These are phyloP conservation scores for Drosophila paulistorum DNA, from an alignment of 1,140 invertebrate genomes.

Conservation along the genomic window DNA sequence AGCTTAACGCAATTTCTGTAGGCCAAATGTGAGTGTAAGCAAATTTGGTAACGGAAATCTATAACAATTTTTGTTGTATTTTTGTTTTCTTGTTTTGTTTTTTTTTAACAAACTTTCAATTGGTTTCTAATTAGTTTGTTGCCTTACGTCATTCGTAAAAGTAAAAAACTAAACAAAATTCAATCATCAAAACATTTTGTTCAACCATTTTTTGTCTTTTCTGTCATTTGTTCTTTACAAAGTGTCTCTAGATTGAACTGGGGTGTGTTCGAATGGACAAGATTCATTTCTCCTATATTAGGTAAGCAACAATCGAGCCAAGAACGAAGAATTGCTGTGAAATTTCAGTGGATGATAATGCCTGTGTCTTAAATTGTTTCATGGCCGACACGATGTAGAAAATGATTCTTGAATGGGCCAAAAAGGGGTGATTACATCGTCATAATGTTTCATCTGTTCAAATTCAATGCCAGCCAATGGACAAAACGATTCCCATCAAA, in stretches of 20 bases:
- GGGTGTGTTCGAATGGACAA: not conserved
- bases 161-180: not conserved
- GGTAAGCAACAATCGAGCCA: no score
- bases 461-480: no score
- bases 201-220: not conserved
- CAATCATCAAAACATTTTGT: not conserved
- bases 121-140: slow-evolving; percentile 39
- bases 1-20: not conserved
- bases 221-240: not conserved
- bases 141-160: slow-evolving; percentile 39
- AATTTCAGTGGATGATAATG: no score
- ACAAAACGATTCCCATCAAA: no score
- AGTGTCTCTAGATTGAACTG: not conserved
- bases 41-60: slow-evolving; percentile 40
- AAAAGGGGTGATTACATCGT: not conserved
- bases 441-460: not conserved
- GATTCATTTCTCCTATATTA: not conserved
- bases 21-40: slow-evolving; percentile 23
- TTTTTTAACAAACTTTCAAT: slow-evolving; percentile 24
- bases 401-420: not conserved
- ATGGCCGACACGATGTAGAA: not conserved
- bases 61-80: slow-evolving; percentile 34
- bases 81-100: no score
- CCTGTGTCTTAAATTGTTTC: not conserved
- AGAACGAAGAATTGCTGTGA: not conserved